A percentile compares a stretch with the other conserved stretches of the same genome.
These are phyloP conservation scores for Aphelenchoides avenae DNA, from an alignment of 1,140 invertebrate species.

Conservation along the genomic window DNA sequence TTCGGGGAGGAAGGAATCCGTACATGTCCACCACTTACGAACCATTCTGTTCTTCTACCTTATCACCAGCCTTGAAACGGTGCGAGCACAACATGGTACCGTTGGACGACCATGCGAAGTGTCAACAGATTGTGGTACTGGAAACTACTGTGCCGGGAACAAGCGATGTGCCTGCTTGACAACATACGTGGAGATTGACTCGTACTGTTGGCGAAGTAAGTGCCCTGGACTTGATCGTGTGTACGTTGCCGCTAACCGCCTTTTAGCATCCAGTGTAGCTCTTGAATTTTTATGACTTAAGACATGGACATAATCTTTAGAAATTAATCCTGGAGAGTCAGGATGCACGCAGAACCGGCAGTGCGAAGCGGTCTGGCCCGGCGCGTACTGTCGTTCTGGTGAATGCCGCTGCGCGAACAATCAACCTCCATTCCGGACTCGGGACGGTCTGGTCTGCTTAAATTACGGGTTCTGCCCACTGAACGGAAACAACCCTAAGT, in stretches of 20 bases:
- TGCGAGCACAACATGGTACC: slow-evolving; percentile 47
- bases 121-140: slow-evolving; percentile 56
- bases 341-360: slow-evolving; percentile 58
- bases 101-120: slow-evolving; percentile 54
- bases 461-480: slow-evolving; percentile 58
- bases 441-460: slow-evolving; percentile 56
- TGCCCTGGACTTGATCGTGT: slow-evolving; percentile 14
- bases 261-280: too few relatives aligned
- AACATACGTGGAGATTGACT: slow-evolving; percentile 58
- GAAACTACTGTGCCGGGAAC: slow-evolving; percentile 58
- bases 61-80: slow-evolving; percentile 5
- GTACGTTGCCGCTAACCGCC: too few relatives aligned
- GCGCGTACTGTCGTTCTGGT: slow-evolving; percentile 53
- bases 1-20: too few relatives aligned
- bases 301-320: slow-evolving; percentile 36
- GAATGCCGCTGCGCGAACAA: slow-evolving; percentile 59
- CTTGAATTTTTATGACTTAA: too few relatives aligned
- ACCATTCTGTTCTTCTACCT: slow-evolving; percentile 31
- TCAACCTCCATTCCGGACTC: slow-evolving; percentile 56
- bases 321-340: slow-evolving; percentile 59
- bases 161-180: slow-evolving; percentile 58
- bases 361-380: slow-evolving; percentile 57
- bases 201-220: slow-evolving; percentile 58
- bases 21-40: too few relatives aligned
- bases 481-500: slow-evolving; percentile 58